Base-by-base conservation (phyloP, 2,797 vertebrate species). In the Helostoma temminkii region DNA sequence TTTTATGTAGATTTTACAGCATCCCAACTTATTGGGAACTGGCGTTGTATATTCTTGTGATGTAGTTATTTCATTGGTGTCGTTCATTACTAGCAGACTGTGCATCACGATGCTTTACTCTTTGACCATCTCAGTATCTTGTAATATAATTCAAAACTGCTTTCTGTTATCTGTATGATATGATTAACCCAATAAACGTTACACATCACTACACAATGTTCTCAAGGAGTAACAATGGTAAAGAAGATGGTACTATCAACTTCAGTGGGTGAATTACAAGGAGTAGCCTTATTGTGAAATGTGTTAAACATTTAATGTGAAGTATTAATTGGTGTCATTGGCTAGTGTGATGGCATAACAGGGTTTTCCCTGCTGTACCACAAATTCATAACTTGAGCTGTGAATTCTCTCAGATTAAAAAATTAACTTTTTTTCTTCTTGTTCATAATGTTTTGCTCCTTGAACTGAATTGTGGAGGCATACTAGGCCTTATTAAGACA, bases 21-120 rank as follows among this genome's bases (percentile, higher is more conserved):
- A n/a, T n/a, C n/a, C n/a, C n/a, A n/a, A n/a, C n/a, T n/a, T n/a
- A n/a, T n/a, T n/a, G n/a, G n/a, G n/a, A n/a, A n/a, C n/a, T n/a
- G n/a, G n/a, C n/a, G n/a, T n/a, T 61, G 62, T 68, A 66, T 69
- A 78, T 74, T 83, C 47, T 65, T 85, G 84, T 84, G 73, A 88
- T 86, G 69, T 82, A 65, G 75, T 82, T 76, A 83, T 88, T 88
- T 86, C 56, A 72, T 84, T 60, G 22, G 41, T 74, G 62, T 80
- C 63, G 52, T 63, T 76, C 36, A 55, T 76, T 52, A 43, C 9
- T 0, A n/a, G 36, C 60, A 63, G 42, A 42, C 21, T 16, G 15
- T 47, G 59, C 45, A 53, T 69, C 60, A 55, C 53, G 56, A 16
- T 21, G 39, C 24, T 39, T 72, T 18, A 15, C 22, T 84, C 36